Evolutionary conservation across 23 tunicate species (phyloP).

Genomic region (Trididemnum clinides): DNA sequence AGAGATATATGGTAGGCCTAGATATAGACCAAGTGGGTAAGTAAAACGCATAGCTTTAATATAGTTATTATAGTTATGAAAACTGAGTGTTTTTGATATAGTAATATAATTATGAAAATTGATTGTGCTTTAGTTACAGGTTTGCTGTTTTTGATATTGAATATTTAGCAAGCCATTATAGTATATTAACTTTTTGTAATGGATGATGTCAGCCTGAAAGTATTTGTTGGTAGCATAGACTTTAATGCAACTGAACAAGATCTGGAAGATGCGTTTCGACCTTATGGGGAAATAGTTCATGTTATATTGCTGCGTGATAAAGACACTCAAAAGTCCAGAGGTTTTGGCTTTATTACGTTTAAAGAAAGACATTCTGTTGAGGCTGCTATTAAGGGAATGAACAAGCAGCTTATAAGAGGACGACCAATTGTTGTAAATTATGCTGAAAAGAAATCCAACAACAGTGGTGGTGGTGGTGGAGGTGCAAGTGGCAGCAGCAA

Average conservation of each 20-base stretch:
- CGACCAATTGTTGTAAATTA: constrained; percentile 54
- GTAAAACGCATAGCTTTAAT: too few species aligned
- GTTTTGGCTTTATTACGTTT: constrained; percentile 63
- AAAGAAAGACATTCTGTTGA: constrained; percentile 55
- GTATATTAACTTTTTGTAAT: too few species aligned
- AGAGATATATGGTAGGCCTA: too few species aligned
- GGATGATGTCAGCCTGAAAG: constrained; percentile 45
- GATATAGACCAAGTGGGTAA: too few species aligned
- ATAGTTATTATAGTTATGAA: too few species aligned
- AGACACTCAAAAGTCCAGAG: constrained; percentile 61
- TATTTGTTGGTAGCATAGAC: constrained; percentile 67
- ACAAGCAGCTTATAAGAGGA: constrained; percentile 38
- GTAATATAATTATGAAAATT: too few species aligned
- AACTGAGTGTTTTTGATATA: too few species aligned
- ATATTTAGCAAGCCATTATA: too few species aligned
- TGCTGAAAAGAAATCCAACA: constrained; percentile 59
- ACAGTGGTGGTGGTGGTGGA: neutral
- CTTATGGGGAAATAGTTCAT: constrained; percentile 47
- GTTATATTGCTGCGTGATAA: constrained; percentile 51
- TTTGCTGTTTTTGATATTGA: too few species aligned
- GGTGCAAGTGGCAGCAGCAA: neutral
- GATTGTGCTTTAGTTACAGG: too few species aligned
- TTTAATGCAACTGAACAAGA: constrained; percentile 65
- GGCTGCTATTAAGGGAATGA: constrained; percentile 51
- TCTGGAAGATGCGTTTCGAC: constrained; percentile 50